These are phyloP conservation scores for Syrrhaptes paradoxus DNA, from an alignment of 2,113 vertebrate genomes.

Conservation along the genomic window DNA sequence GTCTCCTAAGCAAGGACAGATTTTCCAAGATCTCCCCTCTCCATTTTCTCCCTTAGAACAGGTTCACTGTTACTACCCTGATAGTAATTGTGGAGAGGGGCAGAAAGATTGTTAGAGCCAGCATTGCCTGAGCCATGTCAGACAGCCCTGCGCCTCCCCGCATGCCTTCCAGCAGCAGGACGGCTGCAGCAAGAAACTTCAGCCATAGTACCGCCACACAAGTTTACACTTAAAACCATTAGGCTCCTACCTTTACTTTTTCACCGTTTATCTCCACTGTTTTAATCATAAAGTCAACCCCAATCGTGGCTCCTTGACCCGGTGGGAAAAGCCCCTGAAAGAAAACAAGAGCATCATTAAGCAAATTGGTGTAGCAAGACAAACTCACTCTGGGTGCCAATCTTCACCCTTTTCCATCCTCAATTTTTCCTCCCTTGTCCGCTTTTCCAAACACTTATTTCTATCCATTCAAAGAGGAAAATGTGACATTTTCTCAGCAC, in stretches of 20 bases:
- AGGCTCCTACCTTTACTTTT: slow-evolving; percentile 92
- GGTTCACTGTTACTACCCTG: not conserved
- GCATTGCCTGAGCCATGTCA: not conserved
- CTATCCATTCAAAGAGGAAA: not conserved
- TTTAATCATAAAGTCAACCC: slow-evolving; percentile 99
- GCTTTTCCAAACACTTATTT: not conserved
- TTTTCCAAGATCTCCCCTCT: not conserved
- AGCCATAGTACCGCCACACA: accelerated
- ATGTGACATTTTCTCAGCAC: not conserved
- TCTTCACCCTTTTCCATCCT: not conserved
- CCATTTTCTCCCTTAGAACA: not conserved
- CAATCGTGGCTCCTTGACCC: slow-evolving; percentile 98
- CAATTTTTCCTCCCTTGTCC: not conserved
- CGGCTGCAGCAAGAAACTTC: not conserved
- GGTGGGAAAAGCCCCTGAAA: slow-evolving; percentile 96
- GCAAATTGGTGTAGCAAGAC: not conserved
- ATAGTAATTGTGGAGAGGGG: not conserved
- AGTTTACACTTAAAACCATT: not conserved
- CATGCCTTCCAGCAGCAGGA: not conserved
- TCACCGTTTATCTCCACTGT: slow-evolving; percentile 98
- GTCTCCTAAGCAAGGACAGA: not conserved
- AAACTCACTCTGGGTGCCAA: not conserved
- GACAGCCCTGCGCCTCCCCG: accelerated
- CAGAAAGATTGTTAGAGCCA: accelerated
- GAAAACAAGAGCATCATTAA: slow-evolving; percentile 19